phyloP scores from a whole-genome alignment of 2,113 vertebrate species.

The Phrynocephalus versicolor region DNA sequence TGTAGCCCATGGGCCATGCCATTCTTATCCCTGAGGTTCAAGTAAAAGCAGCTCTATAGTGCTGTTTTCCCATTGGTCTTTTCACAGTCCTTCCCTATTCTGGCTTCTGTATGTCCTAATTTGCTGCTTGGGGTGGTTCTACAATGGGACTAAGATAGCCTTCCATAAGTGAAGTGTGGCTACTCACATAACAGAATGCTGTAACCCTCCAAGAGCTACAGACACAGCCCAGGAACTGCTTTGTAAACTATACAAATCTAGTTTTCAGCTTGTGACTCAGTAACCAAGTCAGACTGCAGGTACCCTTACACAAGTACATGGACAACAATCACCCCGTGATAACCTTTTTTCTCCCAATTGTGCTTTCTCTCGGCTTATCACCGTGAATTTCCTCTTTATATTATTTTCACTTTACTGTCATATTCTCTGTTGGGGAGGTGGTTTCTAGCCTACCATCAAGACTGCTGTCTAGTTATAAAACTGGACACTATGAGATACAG shows the following conservation, averaged over 20 bases:
- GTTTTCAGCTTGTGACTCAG: too few relatives aligned
- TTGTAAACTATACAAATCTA: too few relatives aligned
- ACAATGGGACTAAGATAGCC: not conserved
- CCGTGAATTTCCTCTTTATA: not conserved
- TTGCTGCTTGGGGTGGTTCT: not conserved
- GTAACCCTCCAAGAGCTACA: too few relatives aligned
- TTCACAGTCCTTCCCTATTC: not conserved
- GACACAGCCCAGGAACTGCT: too few relatives aligned
- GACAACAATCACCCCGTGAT: too few relatives aligned
- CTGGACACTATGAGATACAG: constrained; percentile 22
- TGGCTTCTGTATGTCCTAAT: not conserved
- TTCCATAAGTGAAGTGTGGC: too few relatives aligned
- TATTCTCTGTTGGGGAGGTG: constrained; percentile 25
- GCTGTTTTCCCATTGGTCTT: not conserved
- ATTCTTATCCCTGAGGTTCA: too few relatives aligned
- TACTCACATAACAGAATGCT: too few relatives aligned
- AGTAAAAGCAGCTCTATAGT: too few relatives aligned
- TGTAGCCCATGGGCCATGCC: too few relatives aligned
- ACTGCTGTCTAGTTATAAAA: constrained; percentile 34
- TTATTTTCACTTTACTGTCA: not conserved
- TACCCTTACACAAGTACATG: too few relatives aligned
- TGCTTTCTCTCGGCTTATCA: constrained; percentile 5
- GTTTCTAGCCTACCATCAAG: constrained; percentile 36
- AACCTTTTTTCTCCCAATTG: not conserved
- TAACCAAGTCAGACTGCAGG: too few relatives aligned